phyloP scores from a whole-genome alignment of 2,113 vertebrate genomes.

The Bubalus kerabau region DNA sequence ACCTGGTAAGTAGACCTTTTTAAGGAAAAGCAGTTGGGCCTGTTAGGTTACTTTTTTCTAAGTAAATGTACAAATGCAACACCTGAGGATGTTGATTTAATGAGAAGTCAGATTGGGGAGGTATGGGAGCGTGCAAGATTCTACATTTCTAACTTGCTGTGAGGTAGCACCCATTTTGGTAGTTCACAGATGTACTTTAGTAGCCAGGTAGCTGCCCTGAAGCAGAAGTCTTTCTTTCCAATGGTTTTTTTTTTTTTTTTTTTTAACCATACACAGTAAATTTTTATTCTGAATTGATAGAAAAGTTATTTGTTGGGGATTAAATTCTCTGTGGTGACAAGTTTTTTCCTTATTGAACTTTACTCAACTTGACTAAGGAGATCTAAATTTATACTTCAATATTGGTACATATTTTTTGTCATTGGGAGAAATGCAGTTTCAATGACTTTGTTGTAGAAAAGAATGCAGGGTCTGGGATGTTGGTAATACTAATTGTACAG shows the following conservation, averaged over 20 bases:
- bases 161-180: not conserved
- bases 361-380: not conserved
- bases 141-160: not conserved
- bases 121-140: not conserved
- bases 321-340: not conserved
- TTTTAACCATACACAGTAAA: not conserved
- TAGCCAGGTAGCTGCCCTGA: not conserved
- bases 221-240: not conserved
- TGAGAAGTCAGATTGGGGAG: not conserved
- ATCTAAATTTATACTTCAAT: not conserved
- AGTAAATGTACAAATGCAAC: not conserved
- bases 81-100: not conserved
- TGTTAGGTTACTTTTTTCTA: conserved; percentile 3
- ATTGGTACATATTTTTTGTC: not conserved
- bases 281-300: not conserved
- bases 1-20: not conserved
- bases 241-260: not conserved
- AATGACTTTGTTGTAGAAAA: not conserved
- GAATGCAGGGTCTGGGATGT: not conserved
- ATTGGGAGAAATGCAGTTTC: not conserved
- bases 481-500: not conserved
- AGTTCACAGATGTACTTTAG: not conserved
- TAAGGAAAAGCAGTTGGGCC: not conserved
- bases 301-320: not conserved
- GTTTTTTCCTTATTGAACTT: not conserved